phyloP scores from a whole-genome alignment of 2,113 vertebrate genomes.

The Mola mola region DNA sequence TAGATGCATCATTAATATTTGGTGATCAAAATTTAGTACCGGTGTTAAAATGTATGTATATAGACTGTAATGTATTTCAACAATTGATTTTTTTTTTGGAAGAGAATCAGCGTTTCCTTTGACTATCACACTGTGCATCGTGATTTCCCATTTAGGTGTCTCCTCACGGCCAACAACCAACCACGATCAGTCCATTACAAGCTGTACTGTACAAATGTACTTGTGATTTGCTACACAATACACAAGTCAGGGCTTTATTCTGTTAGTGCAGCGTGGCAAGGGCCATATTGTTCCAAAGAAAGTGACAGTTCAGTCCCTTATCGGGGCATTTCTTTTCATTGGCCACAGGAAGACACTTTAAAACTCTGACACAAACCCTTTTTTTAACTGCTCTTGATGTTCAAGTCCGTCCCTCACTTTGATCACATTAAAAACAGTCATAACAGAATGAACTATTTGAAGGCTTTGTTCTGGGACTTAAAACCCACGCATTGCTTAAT shows the following conservation, averaged over 20 bases:
- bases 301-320: conserved; percentile 35
- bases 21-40: too few relatives aligned
- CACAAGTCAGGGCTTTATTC: conserved; percentile 47
- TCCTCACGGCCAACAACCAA: conserved; percentile 39
- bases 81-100: neutral
- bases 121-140: neutral
- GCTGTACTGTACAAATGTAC: conserved; percentile 31
- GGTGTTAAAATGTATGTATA: too few relatives aligned
- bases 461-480: conserved; percentile 52
- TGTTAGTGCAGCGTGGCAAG: neutral
- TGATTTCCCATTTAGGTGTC: conserved; percentile 21
- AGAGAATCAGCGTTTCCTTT: neutral
- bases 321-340: conserved; percentile 15
- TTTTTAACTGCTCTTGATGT: neutral
- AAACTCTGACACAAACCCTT: conserved; percentile 20
- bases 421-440: conserved; percentile 36
- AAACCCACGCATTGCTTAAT: conserved; percentile 49
- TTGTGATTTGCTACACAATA: conserved; percentile 28
- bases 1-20: too few relatives aligned
- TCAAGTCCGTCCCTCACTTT: conserved; percentile 30
- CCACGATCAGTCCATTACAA: conserved; percentile 54
- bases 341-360: conserved; percentile 27
- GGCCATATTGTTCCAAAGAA: conserved; percentile 33
- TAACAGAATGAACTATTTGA: conserved; percentile 17
- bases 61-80: too few relatives aligned